phyloP scores from a whole-genome alignment of 2,797 vertebrate genomes.

The Oreochromis mossambicus region DNA sequence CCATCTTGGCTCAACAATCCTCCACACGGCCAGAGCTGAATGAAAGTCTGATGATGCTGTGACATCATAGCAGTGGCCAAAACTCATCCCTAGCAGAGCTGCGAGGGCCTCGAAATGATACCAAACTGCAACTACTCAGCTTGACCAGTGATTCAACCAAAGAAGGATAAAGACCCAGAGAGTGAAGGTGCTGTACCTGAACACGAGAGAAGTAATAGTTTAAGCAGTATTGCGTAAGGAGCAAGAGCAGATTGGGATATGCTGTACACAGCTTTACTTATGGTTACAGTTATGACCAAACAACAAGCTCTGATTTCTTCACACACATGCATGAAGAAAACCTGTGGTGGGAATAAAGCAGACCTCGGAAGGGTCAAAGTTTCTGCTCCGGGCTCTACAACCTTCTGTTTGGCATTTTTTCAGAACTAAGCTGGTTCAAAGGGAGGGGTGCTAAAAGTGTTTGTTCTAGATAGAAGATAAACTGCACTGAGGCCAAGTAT shows the following conservation, averaged over 20 bases:
- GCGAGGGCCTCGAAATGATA: background rate
- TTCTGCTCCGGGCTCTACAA: background rate
- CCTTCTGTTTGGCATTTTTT: background rate
- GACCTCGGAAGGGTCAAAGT: background rate
- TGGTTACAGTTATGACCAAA: background rate
- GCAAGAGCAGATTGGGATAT: background rate
- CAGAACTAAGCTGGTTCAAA: background rate
- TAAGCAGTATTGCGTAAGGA: background rate
- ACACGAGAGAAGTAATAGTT: background rate
- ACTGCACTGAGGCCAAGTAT: background rate
- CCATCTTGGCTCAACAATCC: background rate
- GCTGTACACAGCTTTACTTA: accelerated
- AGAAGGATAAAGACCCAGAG: background rate
- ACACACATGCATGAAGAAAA: background rate
- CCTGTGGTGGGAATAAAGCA: background rate
- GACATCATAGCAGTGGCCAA: background rate
- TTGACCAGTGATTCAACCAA: background rate
- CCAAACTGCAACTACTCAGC: background rate
- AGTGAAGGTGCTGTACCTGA: background rate
- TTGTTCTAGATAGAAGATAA: background rate
- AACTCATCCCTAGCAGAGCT: background rate
- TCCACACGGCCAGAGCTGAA: background rate
- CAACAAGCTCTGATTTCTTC: background rate
- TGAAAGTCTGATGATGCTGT: background rate
- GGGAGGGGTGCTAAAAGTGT: background rate